Evolutionary conservation across 2,113 vertebrate genomes (phyloP), one percentile per base, ranked within the genome.

Genomic region (Globicephala melas): DNA sequence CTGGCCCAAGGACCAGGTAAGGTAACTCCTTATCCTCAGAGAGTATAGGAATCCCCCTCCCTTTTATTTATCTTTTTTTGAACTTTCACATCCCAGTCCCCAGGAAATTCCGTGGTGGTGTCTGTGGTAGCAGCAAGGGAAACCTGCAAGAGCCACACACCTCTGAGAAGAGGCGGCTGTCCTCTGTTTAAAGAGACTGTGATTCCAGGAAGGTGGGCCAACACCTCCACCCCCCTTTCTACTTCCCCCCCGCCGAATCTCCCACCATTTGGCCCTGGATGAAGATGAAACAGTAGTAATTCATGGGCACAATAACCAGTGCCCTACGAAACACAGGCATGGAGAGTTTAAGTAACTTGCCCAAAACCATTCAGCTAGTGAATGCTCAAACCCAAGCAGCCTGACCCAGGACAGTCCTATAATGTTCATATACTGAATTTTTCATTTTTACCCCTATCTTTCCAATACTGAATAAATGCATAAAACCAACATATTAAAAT

Each of bases 381-480:
- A 82, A 73, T 71, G 67, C 65, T 94, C 41, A 73, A 73, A 63
- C 9, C 33, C 25, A 38, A 44, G 33, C n/a, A 71, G 53, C 41
- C n/a, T 71, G 21, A 38, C 13, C 14, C 33, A 71, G 21, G 58
- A 81, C 9, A 60, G 26, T 70, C 62, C 62, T 41, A 60, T 11
- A 60, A 86, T 41, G 33, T 10, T 23, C 44, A 90, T 15, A 87
- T 8, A 41, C 0, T n/a, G n/a, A 50, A 80, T 70, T 87, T 81
- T 95, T 95, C 55, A 87, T 65, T 81, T 87, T 92, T 85, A 92
- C 1, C 44, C 33, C 26, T 55, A 87, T 36, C 82, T 81, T 92
- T 73, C 44, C 21, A 80, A 55, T 63, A 79, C 21, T 73, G 71
- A 71, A 31, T 70, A 68, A 92, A 62, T 80, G 14, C 41, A 86